Base-by-base conservation (phyloP, 2,113 vertebrate species). In the Podilymbus podiceps region DNA sequence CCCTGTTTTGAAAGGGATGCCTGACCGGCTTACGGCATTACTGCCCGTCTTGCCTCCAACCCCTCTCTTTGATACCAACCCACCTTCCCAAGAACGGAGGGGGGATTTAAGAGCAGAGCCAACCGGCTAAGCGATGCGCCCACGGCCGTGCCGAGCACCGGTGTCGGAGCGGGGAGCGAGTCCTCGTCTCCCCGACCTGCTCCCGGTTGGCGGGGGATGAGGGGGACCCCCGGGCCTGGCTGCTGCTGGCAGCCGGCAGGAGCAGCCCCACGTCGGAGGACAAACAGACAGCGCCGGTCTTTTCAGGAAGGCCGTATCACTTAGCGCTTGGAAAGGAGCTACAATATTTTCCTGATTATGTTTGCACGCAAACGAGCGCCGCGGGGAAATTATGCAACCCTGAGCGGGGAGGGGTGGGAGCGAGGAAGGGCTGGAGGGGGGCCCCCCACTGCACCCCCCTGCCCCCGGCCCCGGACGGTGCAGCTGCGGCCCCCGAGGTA, bases 1-100 rank as follows among this genome's bases (percentile, higher is more conserved):
- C 76, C 94, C 91, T 96, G 90, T 95, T 97, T 96, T 97, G 94
- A 93, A 95, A 94, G 72, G 73, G 84, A 83, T 88, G 92, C 92
- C 85, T 87, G 79, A 50, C 46, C 49, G 1, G 38, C 52, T 58
- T 21, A 68, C 82, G 87, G 22, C 56, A 5, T 50, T 8, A 19
- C 68, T 69, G 49, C 66, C 55, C 91, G 9, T 33, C 84, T 62
- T 18, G 59, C 73, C 74, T 87, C 55, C 44, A 46, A 73, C 55
- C 14, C n/a, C 35, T 52, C 4, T 53, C n/a, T 71, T 60, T 21
- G 81, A 44, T 5, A 80, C 21, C 27, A 91, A 63, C n/a, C 64
- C 88, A 71, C 87, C 68, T 35, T 47, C 62, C 55, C 0, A 6
- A 31, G 66, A 63, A 15, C 3, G 0, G 60, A 22, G 49, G 46